Percentiles rank a stretch among this genome's conserved stretches.
These are phyloP conservation scores for Penelope pileata DNA, from an alignment of 2,113 vertebrate genomes.

Conservation along the genomic window DNA sequence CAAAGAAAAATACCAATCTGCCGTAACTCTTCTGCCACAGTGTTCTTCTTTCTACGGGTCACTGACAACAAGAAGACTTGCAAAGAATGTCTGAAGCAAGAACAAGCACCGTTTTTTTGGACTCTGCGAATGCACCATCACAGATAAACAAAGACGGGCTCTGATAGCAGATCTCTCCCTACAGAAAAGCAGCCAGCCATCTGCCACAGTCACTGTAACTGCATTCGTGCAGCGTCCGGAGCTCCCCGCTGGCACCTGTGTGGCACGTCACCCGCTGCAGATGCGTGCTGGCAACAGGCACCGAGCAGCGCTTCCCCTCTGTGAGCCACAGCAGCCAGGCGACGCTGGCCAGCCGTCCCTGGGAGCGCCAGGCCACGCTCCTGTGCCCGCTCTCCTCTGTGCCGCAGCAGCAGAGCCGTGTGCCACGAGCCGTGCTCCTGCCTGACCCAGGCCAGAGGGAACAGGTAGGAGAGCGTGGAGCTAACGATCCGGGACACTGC, in stretches of 20 bases:
- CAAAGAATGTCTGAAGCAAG: background rate
- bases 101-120: background rate
- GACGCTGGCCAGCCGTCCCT: background rate
- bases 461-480: background rate
- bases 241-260: background rate
- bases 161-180: background rate
- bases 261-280: background rate
- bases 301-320: background rate
- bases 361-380: background rate
- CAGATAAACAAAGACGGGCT: background rate
- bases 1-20: conserved; percentile 8
- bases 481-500: background rate
- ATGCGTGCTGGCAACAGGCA: accelerated
- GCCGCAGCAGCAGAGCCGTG: background rate
- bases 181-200: background rate
- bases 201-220: background rate
- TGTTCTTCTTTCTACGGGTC: background rate
- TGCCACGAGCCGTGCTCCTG: background rate
- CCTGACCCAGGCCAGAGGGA: background rate
- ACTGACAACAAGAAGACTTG: background rate
- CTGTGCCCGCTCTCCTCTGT: background rate
- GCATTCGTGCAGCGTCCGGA: background rate
- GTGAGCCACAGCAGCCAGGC: background rate
- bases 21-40: background rate
- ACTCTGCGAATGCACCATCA: background rate